Evolutionary conservation across 2,888 invertebrate genomes (phyloP), one percentile per base, ranked within the genome.

Genomic region (Fissipunctia ypsillon): DNA sequence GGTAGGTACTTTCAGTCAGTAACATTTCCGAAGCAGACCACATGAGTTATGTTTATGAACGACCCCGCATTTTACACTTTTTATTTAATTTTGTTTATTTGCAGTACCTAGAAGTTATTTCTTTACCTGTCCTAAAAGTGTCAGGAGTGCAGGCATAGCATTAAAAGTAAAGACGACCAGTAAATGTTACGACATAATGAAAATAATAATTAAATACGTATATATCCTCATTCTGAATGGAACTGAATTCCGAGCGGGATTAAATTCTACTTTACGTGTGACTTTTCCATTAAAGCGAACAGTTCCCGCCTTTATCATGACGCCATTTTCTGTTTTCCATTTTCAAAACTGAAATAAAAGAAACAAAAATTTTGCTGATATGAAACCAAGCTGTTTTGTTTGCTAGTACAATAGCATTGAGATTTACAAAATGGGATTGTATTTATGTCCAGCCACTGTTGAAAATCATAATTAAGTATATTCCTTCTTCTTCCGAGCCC

Each of bases 211-310:
- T 74, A 72, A 78, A 76, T 64, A 43, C 14, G 43, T 43, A 63
- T 43, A 63, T 64, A 57, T 61, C 61, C 61, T 69, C 61, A 69
- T 73, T 48, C 35, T 25, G 59, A 75, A 75, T 22, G 35, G 14
- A 80, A 67, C 48, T 38, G 57, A 71, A 80, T 81, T 76, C 81
- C 81, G 14, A 38, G 38, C 57, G 76, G 43, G 63, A 79, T 79
- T 80, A 81, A 59, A 80, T 67, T 76, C 71, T 48, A 71, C 48
- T 76, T 67, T 59, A 80, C 48, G 61, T 76, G 76, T 66, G 80
- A 70, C 66, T 80, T 79, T 77, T 64, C 76, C 69, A 79, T 79
- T 80, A 80, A n/a, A 14, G 56, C 63, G 35, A 52, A 52, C 67
- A 54, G 35, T 70, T 76, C 56, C 61, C 81, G 81, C 69, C 66